phyloP scores from a whole-genome alignment of 2,113 vertebrate genomes.

The Limanda limanda region DNA sequence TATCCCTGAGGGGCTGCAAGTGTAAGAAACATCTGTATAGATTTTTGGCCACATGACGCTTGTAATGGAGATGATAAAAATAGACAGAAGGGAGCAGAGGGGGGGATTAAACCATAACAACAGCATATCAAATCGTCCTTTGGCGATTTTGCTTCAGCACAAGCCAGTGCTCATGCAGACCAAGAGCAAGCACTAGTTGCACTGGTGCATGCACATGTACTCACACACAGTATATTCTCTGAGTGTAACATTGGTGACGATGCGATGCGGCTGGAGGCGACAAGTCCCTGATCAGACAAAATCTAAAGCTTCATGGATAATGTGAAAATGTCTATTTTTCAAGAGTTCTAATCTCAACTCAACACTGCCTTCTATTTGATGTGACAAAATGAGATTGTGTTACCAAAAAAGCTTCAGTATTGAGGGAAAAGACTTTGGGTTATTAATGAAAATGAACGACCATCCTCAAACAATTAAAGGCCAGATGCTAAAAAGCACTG shows the following conservation, averaged over 20 bases:
- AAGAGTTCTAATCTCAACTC: background rate
- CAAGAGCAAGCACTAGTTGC: too few species aligned
- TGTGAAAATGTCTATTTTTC: background rate
- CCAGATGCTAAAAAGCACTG: too few species aligned
- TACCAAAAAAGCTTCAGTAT: background rate
- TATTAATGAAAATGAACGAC: too few species aligned
- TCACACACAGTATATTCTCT: background rate
- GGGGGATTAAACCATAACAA: background rate
- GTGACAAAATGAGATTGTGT: background rate
- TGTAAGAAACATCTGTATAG: constrained; percentile 8
- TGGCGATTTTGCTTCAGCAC: background rate
- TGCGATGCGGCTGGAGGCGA: too few species aligned
- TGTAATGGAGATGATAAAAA: constrained; percentile 10
- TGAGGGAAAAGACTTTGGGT: too few species aligned
- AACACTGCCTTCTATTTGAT: background rate
- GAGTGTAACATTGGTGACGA: too few species aligned
- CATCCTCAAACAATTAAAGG: background rate
- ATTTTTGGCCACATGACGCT: background rate
- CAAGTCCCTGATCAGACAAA: background rate
- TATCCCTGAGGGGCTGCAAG: constrained; percentile 3
- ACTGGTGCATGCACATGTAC: background rate
- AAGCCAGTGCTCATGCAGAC: background rate
- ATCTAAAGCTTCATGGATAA: background rate
- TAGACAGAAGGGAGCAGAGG: background rate
- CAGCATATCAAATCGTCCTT: background rate